These are phyloP conservation scores for Syngnathoides biaculeatus DNA, from an alignment of 2,113 vertebrate species.

Conservation along the genomic window DNA sequence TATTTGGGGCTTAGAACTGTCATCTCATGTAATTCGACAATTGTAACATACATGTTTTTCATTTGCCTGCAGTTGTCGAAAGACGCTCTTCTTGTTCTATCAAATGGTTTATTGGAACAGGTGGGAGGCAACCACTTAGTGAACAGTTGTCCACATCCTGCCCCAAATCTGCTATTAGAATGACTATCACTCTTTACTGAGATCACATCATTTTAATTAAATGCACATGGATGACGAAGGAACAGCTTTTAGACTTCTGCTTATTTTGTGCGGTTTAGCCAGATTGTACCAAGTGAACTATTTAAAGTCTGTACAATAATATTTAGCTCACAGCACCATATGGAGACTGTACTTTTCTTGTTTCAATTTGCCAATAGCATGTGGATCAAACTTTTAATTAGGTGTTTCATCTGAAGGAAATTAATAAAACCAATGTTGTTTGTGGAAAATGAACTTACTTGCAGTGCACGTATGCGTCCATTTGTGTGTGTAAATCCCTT, in stretches of 20 bases:
- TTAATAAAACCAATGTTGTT: slow-evolving; percentile 19
- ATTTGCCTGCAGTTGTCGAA: background rate
- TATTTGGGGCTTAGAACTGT: background rate
- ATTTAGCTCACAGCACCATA: background rate
- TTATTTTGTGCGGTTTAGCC: background rate
- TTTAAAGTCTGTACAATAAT: background rate
- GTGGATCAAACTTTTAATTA: background rate
- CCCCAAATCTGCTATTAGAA: slow-evolving; percentile 34
- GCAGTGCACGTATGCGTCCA: slow-evolving; percentile 7
- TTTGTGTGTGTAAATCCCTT: slow-evolving; percentile 20
- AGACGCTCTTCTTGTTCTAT: background rate
- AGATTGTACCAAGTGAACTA: background rate
- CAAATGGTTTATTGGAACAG: slow-evolving; percentile 30
- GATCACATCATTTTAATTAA: slow-evolving; percentile 4
- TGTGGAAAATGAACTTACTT: slow-evolving; percentile 31
- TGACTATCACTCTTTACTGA: slow-evolving; percentile 28
- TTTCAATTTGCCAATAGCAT: background rate
- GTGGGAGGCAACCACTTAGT: slow-evolving; percentile 33
- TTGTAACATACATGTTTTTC: background rate
- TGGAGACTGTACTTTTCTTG: too few species aligned
- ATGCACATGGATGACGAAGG: background rate
- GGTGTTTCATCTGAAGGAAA: background rate
- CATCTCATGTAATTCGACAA: background rate
- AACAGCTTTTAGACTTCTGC: background rate
- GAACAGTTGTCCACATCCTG: slow-evolving; percentile 60